phyloP scores from a whole-genome alignment of 2,888 invertebrate genomes.

The Argyresthia albistria region DNA sequence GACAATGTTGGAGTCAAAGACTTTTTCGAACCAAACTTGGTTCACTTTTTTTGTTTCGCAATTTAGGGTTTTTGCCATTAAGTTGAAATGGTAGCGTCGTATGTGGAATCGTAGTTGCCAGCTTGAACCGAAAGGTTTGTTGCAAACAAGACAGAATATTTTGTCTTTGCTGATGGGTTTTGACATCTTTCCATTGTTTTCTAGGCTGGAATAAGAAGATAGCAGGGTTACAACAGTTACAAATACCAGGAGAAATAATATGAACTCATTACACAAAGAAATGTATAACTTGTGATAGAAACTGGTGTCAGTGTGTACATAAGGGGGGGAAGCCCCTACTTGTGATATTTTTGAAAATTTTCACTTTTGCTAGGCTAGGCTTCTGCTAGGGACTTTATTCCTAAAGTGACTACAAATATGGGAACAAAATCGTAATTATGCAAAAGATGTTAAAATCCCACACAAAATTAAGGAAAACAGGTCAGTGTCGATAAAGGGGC shows the following conservation, averaged over 20 bases:
- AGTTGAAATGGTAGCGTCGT: slow-evolving; percentile 33
- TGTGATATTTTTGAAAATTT: too few relatives aligned
- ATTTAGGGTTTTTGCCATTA: slow-evolving; percentile 19
- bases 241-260: slow-evolving; percentile 6
- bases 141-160: slow-evolving; percentile 25
- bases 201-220: not conserved
- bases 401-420: not conserved
- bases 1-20: slow-evolving; percentile 25
- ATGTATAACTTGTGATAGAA: too few relatives aligned
- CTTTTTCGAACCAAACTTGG: slow-evolving; percentile 43
- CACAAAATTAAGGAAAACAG: not conserved
- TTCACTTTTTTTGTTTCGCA: slow-evolving; percentile 28
- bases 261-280: not conserved
- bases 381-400: too few relatives aligned
- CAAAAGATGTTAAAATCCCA: too few relatives aligned
- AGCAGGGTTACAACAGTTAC: not conserved
- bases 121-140: slow-evolving; percentile 14
- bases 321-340: too few relatives aligned
- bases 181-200: not conserved
- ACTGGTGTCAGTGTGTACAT: too few relatives aligned
- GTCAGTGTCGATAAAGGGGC: too few relatives aligned
- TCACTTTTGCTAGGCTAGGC: too few relatives aligned
- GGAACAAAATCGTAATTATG: too few relatives aligned
- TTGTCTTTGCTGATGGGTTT: not conserved
- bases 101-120: slow-evolving; percentile 29